These are phyloP conservation scores for Campylomormyrus tamandua DNA, from an alignment of 2,113 vertebrate genomes.

Conservation along the genomic window DNA sequence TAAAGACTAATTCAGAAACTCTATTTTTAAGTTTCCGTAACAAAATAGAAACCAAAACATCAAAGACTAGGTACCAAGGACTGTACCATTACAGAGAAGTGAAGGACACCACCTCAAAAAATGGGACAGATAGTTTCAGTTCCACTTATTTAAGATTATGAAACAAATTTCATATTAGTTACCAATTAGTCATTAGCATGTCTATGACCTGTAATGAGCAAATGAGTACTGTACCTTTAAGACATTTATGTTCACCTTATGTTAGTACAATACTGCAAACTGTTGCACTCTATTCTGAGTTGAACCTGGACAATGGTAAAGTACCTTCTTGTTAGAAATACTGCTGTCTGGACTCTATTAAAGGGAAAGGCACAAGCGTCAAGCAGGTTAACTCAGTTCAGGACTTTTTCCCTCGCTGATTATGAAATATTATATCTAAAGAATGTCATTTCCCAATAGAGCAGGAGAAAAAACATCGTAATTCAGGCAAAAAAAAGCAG, in stretches of 20 bases:
- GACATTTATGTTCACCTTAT: background rate
- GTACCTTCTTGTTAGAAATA: background rate
- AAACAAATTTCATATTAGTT: background rate
- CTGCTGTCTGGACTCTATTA: background rate
- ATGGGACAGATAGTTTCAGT: background rate
- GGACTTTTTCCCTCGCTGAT: background rate
- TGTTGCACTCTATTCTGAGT: background rate
- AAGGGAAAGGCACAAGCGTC: background rate
- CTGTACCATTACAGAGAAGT: background rate
- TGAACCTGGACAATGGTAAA: background rate
- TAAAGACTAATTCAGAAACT: background rate
- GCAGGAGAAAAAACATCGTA: background rate
- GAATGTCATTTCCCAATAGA: background rate
- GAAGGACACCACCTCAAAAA: background rate
- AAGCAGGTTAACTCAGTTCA: background rate
- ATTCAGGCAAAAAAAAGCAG: background rate
- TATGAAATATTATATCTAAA: background rate
- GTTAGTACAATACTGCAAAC: background rate
- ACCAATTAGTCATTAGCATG: background rate
- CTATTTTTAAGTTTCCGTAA: background rate
- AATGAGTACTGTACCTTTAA: background rate
- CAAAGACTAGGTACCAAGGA: background rate
- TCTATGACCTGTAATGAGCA: background rate
- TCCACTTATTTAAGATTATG: background rate
- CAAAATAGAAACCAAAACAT: background rate